Conservation (phyloP, 2,797 vertebrate species). For the Sphenopsis melanotis region DNA sequence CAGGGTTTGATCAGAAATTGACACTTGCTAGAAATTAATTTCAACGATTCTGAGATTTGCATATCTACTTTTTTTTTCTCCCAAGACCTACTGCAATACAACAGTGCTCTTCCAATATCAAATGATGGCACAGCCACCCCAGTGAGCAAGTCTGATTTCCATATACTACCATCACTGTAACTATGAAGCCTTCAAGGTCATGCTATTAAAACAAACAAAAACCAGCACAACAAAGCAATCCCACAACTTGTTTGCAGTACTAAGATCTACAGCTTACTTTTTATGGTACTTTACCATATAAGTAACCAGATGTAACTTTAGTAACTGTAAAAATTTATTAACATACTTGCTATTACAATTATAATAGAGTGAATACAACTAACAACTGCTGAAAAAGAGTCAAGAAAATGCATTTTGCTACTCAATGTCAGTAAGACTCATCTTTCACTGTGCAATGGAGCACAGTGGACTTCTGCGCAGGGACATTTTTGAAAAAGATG, state of each 20-base stretch:
- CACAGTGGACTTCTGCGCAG: neutral
- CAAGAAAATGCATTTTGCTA: neutral
- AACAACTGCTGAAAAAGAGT: neutral
- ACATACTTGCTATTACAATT: neutral
- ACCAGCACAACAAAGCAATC: neutral
- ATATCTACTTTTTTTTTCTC: neutral
- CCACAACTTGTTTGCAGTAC: neutral
- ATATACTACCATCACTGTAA: neutral
- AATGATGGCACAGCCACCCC: neutral
- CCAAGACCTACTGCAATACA: neutral
- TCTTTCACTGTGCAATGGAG: neutral
- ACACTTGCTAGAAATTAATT: neutral
- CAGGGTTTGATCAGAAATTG: neutral
- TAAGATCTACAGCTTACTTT: conserved; percentile 10
- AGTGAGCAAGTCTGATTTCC: neutral
- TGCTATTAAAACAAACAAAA: neutral
- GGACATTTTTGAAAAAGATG: neutral
- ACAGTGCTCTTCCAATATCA: neutral
- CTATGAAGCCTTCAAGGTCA: neutral
- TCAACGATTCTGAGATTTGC: neutral
- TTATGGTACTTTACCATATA: neutral
- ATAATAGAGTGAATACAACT: neutral
- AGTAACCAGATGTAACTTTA: neutral
- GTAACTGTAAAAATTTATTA: neutral
- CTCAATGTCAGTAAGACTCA: neutral